Conservation (phyloP, 2,797 vertebrate species). For the Sebastes cheni region DNA sequence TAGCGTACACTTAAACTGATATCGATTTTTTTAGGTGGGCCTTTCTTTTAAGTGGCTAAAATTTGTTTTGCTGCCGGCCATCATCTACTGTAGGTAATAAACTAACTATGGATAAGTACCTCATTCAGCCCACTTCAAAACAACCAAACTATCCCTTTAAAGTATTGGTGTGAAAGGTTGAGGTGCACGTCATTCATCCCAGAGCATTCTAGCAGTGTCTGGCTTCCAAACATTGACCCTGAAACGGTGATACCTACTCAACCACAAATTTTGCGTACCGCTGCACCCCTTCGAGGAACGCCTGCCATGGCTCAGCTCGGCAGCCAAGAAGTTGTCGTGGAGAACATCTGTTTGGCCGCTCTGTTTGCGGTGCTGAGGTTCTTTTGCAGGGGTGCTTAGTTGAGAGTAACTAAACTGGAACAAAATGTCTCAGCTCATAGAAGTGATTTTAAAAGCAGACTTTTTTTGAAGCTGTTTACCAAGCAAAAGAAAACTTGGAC, state of each 20-base stretch:
- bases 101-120: too few species aligned
- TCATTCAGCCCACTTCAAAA: too few species aligned
- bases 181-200: background rate
- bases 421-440: slow-evolving; percentile 41
- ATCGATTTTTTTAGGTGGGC: too few species aligned
- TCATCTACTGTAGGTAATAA: too few species aligned
- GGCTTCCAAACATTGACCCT: background rate
- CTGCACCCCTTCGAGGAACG: slow-evolving; percentile 4
- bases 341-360: slow-evolving; percentile 63
- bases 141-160: too few species aligned
- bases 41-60: too few species aligned
- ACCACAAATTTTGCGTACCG: background rate
- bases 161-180: too few species aligned
- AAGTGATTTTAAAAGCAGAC: slow-evolving; percentile 37
- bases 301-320: slow-evolving; percentile 15
- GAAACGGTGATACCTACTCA: background rate
- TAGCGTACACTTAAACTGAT: too few species aligned
- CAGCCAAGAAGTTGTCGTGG: slow-evolving; percentile 20
- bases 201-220: background rate
- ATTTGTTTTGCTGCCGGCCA: too few species aligned
- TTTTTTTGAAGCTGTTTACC: slow-evolving; percentile 28
- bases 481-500: slow-evolving; percentile 11
- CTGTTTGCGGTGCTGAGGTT: slow-evolving; percentile 34
- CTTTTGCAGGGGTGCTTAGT: slow-evolving; percentile 6
- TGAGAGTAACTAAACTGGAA: slow-evolving; percentile 39